Evolutionary conservation across 2,113 vertebrate genomes (phyloP), one percentile per base, ranked within the genome.

Genomic region (Ginglymostoma cirratum): DNA sequence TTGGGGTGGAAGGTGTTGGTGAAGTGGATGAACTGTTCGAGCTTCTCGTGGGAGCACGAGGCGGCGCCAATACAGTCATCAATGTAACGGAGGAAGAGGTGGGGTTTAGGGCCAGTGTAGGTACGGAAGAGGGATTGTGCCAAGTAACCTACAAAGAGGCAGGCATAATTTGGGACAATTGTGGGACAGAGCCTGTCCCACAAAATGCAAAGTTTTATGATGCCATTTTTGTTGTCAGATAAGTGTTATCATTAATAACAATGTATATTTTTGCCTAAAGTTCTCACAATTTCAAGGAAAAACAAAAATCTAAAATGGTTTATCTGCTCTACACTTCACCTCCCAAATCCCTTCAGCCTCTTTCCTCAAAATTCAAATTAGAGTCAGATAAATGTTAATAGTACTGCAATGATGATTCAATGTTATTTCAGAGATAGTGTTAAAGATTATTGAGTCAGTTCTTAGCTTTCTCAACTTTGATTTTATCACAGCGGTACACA

Each of bases 381-480:
- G 72, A 95, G 24, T 95, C 93, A 72, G 93, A 67, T 95, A 95
- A 70, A 70, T 94, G 70, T 95, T 72, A 72, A 42, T 67, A 27
- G 67, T 95, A 48, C 66, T 27, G 5, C 93, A 45, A 45, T 95
- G 66, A 70, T 45, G 67, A 95, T 95, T n/a, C 67, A 95, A 95
- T 95, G 38, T 95, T 70, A 72, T 45, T 95, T 70, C 93, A 27
- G 93, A 95, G 72, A 23, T 94, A n/a, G 65, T 95, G 93, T 27
- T 38, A 70, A 42, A 72, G 93, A 95, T 95, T 70, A 72, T 95
- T 95, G 66, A 95, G 93, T 72, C 27, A 70, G 38, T 52, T 72
- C 8, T 42, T 48, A 48, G 66, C 38, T 95, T 95, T 70, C 67
- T 48, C 48, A 45, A 38, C 93, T 95, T 45, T 95, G 93, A 95